Evolutionary conservation across 1,140 invertebrate species (phyloP).

Genomic region (Formica exsecta): DNA sequence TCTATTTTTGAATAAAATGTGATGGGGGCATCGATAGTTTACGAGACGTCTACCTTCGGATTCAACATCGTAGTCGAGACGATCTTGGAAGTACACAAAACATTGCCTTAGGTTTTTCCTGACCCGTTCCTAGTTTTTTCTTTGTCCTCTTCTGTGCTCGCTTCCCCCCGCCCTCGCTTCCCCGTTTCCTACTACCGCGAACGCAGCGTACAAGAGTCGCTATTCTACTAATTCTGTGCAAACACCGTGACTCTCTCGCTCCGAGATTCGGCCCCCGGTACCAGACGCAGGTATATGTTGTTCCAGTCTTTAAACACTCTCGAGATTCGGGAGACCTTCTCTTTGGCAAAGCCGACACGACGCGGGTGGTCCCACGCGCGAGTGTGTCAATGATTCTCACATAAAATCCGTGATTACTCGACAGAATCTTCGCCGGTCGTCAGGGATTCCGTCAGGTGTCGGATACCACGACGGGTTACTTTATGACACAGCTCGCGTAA

Average conservation of each 20-base stretch:
- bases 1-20: background rate
- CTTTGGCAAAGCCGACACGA: slow-evolving; percentile 70
- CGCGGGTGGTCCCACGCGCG: slow-evolving; percentile 77
- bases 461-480: background rate
- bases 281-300: slow-evolving; percentile 80
- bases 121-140: slow-evolving; percentile 37
- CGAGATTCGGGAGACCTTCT: slow-evolving; percentile 65
- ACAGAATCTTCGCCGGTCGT: slow-evolving; percentile 19
- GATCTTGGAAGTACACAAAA: slow-evolving; percentile 54
- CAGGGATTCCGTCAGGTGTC: background rate
- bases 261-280: slow-evolving; percentile 70
- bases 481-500: background rate
- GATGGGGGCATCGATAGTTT: background rate
- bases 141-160: slow-evolving; percentile 10
- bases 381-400: slow-evolving; percentile 73
- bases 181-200: background rate
- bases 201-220: slow-evolving; percentile 66
- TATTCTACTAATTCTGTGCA: slow-evolving; percentile 81
- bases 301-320: slow-evolving; percentile 78
- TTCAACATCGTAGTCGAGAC: slow-evolving; percentile 24
- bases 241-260: slow-evolving; percentile 73
- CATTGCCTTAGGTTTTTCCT: slow-evolving; percentile 37
- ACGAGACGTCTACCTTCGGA: background rate
- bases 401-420: slow-evolving; percentile 57
- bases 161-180: background rate